Evolutionary conservation across 2,113 vertebrate genomes (phyloP).

Genomic region (Dipodomys stephensi): DNA sequence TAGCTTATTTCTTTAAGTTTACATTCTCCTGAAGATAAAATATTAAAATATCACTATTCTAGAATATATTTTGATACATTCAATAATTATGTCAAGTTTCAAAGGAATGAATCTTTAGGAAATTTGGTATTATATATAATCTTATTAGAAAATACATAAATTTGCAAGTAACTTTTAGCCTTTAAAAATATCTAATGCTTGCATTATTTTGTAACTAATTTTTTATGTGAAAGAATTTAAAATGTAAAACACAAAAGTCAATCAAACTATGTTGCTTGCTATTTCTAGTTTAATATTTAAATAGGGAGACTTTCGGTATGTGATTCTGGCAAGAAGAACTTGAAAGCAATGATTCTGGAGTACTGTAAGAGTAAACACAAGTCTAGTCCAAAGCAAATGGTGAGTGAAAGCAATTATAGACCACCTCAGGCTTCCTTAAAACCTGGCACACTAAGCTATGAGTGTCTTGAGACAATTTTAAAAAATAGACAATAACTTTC

Average conservation of each 20-base stretch:
- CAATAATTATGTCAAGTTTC: background rate
- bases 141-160: background rate
- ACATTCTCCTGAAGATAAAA: background rate
- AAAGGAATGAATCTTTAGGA: background rate
- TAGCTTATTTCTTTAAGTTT: background rate
- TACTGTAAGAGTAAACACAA: background rate
- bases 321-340: background rate
- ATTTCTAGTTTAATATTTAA: background rate
- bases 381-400: background rate
- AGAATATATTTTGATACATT: background rate
- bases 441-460: background rate
- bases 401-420: background rate
- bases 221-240: background rate
- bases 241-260: background rate
- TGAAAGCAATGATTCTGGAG: background rate
- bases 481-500: constrained; percentile 31
- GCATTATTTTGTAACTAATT: background rate
- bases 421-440: background rate
- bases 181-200: background rate
- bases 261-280: background rate
- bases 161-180: background rate
- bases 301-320: background rate
- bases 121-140: background rate
- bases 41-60: background rate
- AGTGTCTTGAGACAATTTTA: constrained; percentile 1